Evolutionary conservation across 2,888 invertebrate genomes (phyloP).

Genomic region (Coenonympha glycerion): DNA sequence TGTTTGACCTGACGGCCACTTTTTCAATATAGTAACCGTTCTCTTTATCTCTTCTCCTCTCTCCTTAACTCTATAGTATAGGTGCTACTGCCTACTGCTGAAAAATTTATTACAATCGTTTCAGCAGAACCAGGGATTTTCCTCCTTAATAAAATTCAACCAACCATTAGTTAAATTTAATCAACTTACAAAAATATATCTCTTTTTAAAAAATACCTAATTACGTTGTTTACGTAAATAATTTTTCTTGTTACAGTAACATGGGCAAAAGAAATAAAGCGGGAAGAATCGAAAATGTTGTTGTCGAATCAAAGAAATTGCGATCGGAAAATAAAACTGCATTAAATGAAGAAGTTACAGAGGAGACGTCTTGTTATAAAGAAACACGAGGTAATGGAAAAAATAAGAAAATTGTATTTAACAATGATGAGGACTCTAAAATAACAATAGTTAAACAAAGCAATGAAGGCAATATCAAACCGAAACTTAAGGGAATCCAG

Average conservation of each 20-base stretch:
- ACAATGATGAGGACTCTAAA: slow-evolving; percentile 18
- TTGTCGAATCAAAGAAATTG: slow-evolving; percentile 11
- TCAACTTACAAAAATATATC: too few relatives aligned
- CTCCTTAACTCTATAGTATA: too few relatives aligned
- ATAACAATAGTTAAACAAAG: slow-evolving; percentile 21
- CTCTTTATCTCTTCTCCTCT: too few relatives aligned
- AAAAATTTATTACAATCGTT: too few relatives aligned
- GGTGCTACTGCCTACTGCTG: too few relatives aligned
- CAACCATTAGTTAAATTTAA: too few relatives aligned
- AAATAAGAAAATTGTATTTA: slow-evolving; percentile 24
- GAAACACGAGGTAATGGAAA: slow-evolving; percentile 1
- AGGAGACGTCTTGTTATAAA: not conserved
- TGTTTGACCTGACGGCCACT: too few relatives aligned
- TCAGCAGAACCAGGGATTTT: too few relatives aligned
- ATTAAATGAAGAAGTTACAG: not conserved
- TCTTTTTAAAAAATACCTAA: too few relatives aligned
- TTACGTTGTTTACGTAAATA: too few relatives aligned
- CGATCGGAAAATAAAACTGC: slow-evolving; percentile 11
- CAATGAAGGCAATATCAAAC: slow-evolving; percentile 1
- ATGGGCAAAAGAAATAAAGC: slow-evolving; percentile 41
- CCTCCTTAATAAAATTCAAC: too few relatives aligned
- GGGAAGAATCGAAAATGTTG: slow-evolving; percentile 21
- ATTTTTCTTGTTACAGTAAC: slow-evolving; percentile 28
- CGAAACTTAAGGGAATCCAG: not conserved
- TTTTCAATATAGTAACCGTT: too few relatives aligned